Evolutionary conservation across 2,888 invertebrate species (phyloP), one percentile per base, ranked within the genome.

Genomic region (Mythimna loreyi): DNA sequence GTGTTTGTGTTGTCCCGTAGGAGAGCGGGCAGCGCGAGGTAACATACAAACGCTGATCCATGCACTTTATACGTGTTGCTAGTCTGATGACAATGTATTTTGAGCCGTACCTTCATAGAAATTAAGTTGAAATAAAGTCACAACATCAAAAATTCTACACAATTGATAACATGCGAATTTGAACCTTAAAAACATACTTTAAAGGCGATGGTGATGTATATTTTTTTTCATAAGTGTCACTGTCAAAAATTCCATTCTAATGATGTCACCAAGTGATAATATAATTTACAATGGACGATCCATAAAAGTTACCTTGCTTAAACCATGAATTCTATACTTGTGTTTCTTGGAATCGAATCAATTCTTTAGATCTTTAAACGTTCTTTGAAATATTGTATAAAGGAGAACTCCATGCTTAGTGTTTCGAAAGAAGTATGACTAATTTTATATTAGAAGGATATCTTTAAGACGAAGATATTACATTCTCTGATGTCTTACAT

Each of bases 1-100:
- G 82, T 92, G 89, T 96, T 94, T 96, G 93, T 96, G 93, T 96
- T 96, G 92, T 95, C 93, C 93, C 91, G 96, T 97, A 97, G 97
- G 97, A 97, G 95, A 97, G 97, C 97, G 97, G 97, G 93, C 97
- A 97, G 95, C 97, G 97, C 92, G 97, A 97, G 97, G 97, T 97
- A 97, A 97, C 93, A 91, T 78, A 92, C 88, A 92, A 86, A 85
- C 90, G 92, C 91, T 92, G 93, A 88, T 92, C 91, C 93, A 90
- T 92, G 93, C 94, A 95, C 94, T 89, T 87, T 92, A 86, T 84
- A 87, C 84, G 76, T 67, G 58, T 62, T 78, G 86, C 85, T 86
- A 84, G 87, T 91, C 87, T 92, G 92, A 89, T 90, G 89, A 91
- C 87, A 91, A 91, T 89, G 88, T 84, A 75, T 71, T 56, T 56